Evolutionary conservation across 2,888 invertebrate species (phyloP), one percentile per base, ranked within the genome.

Genomic region (Hipparchia sbordonii): DNA sequence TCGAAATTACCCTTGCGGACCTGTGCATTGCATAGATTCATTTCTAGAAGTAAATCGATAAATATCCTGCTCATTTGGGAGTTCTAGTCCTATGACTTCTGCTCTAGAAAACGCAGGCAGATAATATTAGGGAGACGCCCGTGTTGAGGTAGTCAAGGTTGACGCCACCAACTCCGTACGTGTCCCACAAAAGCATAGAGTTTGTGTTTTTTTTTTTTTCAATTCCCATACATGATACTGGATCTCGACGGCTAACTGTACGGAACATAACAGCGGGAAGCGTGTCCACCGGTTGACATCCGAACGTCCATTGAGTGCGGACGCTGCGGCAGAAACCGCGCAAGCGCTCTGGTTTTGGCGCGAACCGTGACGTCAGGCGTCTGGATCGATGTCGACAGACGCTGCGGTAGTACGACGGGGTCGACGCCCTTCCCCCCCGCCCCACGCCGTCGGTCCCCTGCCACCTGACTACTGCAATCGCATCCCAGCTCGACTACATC

Each of bases 321-420:
- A 89, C 91, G 91, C 87, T 91, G 92, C 90, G 89, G 91, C 89
- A 89, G 82, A 87, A 85, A 82, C 84, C 89, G 90, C 92, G 92
- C 93, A 91, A 84, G 91, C 93, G 92, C 90, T 86, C 87, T 90
- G 86, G 89, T 93, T 94, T 93, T 93, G 94, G 94, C 94, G 94
- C 94, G 94, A 94, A 94, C 87, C 91, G 90, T 92, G 94, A 93
- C 93, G 93, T 91, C 93, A 94, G 89, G 87, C 92, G 92, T 89
- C 92, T 89, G 92, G 94, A 94, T 94, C 94, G 94, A 94, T 94
- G 93, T 89, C 90, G 90, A 91, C 91, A 93, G 93, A 93, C 93
- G 93, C 93, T 93, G 93, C 93, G 90, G 93, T 93, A 93, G 93
- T 93, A 92, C 92, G 90, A 77, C 87, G 93, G 90, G 93, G 93